These are phyloP conservation scores for Torymus texanus DNA, from an alignment of 2,888 invertebrate genomes.

Conservation along the genomic window DNA sequence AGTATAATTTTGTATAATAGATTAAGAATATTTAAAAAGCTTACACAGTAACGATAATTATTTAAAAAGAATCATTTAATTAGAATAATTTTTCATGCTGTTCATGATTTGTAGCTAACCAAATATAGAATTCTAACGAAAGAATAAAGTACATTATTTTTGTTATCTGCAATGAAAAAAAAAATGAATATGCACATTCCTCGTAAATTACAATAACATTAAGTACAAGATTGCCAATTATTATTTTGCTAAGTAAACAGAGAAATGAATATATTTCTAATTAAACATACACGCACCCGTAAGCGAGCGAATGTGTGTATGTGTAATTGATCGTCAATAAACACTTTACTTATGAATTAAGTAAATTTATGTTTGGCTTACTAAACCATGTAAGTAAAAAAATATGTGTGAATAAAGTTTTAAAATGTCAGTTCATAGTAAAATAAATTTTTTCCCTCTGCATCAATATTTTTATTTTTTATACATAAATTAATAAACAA, in stretches of 20 bases:
- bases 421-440: conserved; percentile 61
- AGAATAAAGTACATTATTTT: conserved; percentile 52
- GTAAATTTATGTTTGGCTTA: conserved; percentile 73
- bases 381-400: conserved; percentile 73
- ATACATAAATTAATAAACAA: no score
- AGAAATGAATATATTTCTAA: conserved; percentile 50
- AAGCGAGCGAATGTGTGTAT: conserved; percentile 44
- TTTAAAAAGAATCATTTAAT: neutral
- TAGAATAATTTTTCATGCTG: conserved; percentile 16
- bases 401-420: conserved; percentile 75
- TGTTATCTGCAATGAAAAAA: conserved; percentile 55
- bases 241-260: conserved; percentile 62
- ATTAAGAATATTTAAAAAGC: conserved; percentile 13
- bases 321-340: conserved; percentile 55
- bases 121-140: conserved; percentile 13
- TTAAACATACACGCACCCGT: conserved; percentile 54
- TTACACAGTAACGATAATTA: conserved; percentile 1
- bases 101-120: conserved; percentile 36
- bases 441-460: conserved; percentile 36
- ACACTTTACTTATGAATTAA: conserved; percentile 68
- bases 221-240: conserved; percentile 74
- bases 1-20: conserved; percentile 29
- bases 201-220: conserved; percentile 66
- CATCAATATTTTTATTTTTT: neutral
- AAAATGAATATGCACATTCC: conserved; percentile 73